phyloP scores from a whole-genome alignment of 1,140 invertebrate genomes.

The Holcopasites calliopsidis region DNA sequence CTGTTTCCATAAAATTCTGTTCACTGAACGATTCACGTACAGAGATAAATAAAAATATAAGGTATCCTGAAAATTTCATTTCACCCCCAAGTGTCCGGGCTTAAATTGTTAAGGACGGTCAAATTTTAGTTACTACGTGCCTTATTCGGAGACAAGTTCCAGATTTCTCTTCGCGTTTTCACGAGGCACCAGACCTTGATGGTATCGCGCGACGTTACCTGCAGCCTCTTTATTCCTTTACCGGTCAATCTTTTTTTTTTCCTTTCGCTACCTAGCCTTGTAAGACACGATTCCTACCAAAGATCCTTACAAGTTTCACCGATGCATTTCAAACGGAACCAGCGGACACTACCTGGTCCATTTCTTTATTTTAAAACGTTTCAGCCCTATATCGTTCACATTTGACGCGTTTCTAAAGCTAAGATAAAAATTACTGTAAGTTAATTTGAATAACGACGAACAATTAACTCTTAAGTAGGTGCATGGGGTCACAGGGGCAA shows the following conservation, averaged over 20 bases:
- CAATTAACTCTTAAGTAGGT: too few relatives aligned
- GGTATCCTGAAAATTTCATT: not conserved
- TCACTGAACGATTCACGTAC: not conserved
- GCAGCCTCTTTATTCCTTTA: not conserved
- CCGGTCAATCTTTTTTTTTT: not conserved
- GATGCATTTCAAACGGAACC: not conserved
- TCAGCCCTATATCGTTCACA: too few relatives aligned
- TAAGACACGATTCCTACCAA: not conserved
- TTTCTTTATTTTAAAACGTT: not conserved
- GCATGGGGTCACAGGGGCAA: too few relatives aligned
- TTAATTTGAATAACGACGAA: too few relatives aligned
- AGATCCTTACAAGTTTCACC: not conserved
- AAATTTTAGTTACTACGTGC: not conserved
- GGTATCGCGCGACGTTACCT: constrained; percentile 7
- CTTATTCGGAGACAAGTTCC: not conserved
- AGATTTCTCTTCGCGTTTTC: not conserved
- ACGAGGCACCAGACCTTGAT: not conserved
- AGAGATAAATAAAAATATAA: too few relatives aligned
- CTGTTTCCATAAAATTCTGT: too few relatives aligned
- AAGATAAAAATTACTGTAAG: too few relatives aligned
- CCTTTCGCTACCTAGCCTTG: too few relatives aligned
- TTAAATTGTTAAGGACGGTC: not conserved
- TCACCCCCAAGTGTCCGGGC: too few relatives aligned
- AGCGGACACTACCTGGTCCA: not conserved
- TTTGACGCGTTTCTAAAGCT: too few relatives aligned